phyloP scores from a whole-genome alignment of 2,113 vertebrate species.

The Asarcornis scutulata region DNA sequence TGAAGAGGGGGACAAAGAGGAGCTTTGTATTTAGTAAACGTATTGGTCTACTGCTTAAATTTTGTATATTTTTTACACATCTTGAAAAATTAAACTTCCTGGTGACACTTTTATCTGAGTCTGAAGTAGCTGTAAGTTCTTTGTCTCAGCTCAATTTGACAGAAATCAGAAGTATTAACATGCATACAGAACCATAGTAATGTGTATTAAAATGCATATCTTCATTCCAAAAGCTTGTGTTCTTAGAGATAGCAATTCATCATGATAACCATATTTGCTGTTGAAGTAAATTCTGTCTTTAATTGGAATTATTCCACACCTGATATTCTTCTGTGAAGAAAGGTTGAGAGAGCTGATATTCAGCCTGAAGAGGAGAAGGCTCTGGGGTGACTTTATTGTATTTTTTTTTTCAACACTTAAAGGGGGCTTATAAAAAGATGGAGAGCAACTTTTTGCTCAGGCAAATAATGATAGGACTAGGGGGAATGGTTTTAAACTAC shows the following conservation, averaged over 20 bases:
- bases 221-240: rapidly evolving
- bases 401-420: no score
- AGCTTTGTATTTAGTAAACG: not conserved
- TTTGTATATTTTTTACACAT: not conserved
- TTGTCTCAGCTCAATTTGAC: not conserved
- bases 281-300: not conserved
- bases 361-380: no score
- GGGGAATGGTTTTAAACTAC: no score
- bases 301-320: not conserved
- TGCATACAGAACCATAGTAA: rapidly evolving
- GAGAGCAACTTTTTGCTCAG: no score
- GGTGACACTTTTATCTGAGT: not conserved
- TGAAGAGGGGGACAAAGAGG: not conserved
- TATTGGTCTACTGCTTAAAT: not conserved
- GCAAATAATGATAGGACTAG: no score
- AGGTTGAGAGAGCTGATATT: no score
- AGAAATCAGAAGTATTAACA: not conserved
- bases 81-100: not conserved
- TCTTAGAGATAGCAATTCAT: not conserved
- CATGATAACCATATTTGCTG: not conserved
- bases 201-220: rapidly evolving
- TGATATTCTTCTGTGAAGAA: not conserved
- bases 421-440: no score
- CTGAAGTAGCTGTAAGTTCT: not conserved
- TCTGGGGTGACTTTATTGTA: no score